Evolutionary conservation across 2,888 invertebrate genomes (phyloP).

Genomic region (Tholera decimalis): DNA sequence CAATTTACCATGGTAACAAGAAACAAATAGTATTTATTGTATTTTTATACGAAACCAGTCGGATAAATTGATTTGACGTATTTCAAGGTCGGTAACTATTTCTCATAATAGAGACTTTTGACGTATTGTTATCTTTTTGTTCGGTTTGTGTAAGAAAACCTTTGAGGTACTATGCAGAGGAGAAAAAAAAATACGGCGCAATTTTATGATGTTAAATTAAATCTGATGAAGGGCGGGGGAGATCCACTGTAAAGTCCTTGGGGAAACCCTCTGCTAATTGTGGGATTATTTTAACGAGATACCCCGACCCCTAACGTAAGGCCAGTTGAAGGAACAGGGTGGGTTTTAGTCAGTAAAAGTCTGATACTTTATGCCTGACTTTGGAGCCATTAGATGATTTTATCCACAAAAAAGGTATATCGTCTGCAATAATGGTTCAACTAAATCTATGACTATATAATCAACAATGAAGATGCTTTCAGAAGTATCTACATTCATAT

Average conservation of each 20-base stretch:
- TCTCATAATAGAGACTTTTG: slow-evolving; percentile 36
- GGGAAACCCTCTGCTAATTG: neutral
- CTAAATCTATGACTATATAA: no score
- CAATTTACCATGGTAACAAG: slow-evolving; percentile 11
- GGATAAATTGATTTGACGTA: slow-evolving; percentile 31
- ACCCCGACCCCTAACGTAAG: no score
- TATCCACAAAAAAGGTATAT: no score
- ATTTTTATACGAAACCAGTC: slow-evolving; percentile 8
- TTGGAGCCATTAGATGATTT: no score
- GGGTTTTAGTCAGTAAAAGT: no score
- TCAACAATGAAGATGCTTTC: neutral
- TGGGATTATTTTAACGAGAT: no score
- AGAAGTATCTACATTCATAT: neutral
- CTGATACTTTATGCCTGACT: no score
- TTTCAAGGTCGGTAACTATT: slow-evolving; percentile 39
- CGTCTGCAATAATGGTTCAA: no score
- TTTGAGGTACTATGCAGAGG: slow-evolving; percentile 19
- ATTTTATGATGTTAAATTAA: slow-evolving; percentile 1
- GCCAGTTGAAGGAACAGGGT: no score
- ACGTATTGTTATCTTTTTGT: slow-evolving; percentile 48
- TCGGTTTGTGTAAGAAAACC: slow-evolving; percentile 40
- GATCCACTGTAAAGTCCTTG: neutral
- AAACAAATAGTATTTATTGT: slow-evolving; percentile 26
- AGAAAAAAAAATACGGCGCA: slow-evolving; percentile 23
- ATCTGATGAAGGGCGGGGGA: neutral